phyloP scores from a whole-genome alignment of 92 coral and sea anemone genomes.

The Umimayanthus kanabou region DNA sequence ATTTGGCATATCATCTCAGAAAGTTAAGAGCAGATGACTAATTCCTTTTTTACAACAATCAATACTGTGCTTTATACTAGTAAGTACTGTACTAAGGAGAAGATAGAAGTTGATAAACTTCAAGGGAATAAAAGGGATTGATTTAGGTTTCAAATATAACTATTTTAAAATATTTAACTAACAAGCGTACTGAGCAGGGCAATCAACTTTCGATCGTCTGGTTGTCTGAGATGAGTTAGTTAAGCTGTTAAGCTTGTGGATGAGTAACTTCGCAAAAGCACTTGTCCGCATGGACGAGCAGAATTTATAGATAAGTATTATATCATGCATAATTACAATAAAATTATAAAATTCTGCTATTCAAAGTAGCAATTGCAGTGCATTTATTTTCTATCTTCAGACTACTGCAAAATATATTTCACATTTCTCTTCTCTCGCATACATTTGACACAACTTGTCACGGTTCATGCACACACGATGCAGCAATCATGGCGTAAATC shows the following conservation, averaged over 20 bases:
- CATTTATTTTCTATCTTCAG: too few species aligned
- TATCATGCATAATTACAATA: slow-evolving; percentile 26
- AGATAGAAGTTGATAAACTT: too few species aligned
- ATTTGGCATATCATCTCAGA: too few species aligned
- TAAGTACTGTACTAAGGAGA: too few species aligned
- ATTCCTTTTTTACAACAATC: too few species aligned
- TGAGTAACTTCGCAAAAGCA: not conserved
- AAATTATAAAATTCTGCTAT: slow-evolving; percentile 14
- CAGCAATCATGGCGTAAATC: not conserved
- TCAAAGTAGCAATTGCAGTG: not conserved
- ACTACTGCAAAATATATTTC: not conserved
- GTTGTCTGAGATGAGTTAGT: not conserved
- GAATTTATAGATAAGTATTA: not conserved
- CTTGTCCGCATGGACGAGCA: slow-evolving; percentile 1
- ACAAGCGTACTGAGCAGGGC: too few species aligned
- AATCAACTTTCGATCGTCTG: slow-evolving; percentile 9
- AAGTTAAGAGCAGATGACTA: too few species aligned
- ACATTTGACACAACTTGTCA: slow-evolving; percentile 15
- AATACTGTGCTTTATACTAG: too few species aligned
- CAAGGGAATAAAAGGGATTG: too few species aligned
- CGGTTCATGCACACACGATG: not conserved
- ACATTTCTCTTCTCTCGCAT: not conserved
- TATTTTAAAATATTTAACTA: too few species aligned
- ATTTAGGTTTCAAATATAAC: too few species aligned
- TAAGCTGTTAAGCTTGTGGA: slow-evolving; percentile 2